Evolutionary conservation across 1,140 invertebrate genomes (phyloP), one percentile per base, ranked within the genome.

Genomic region (Diachasma alloeum): DNA sequence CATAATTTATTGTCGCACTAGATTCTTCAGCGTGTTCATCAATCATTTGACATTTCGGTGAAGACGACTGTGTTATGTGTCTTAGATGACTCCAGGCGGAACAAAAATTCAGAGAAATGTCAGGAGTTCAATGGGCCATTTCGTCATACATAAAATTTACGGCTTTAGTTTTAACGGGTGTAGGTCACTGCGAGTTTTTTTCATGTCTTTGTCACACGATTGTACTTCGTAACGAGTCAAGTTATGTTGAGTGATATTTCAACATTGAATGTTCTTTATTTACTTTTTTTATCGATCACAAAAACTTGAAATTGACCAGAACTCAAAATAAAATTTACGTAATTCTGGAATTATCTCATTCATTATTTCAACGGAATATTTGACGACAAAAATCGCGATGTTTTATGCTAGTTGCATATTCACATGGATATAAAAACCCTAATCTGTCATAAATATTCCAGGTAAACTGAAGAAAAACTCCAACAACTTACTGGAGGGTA

Each of bases 381-480:
- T 31, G 2, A 31, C 6, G 31, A 3, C 6, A 31, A 2, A 31
- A 31, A 31, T 31, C 31, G 31, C 2, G 31, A 6, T 2, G 31
- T 31, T 26, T 63, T 26, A 10, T 15, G 59, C 3, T 26, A 63
- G 4, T 63, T 63, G 10, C 15, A 63, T 19, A 63, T 63, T 63
- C 24, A 10, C 19, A 63, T 26, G 19, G 11, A 31, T 63, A 63
- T 13, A 22, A 63, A 63, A 63, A 63, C 4, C 4, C 15, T 63
- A 63, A 63, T 31, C 22, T 11, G 24, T 24, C 59, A 15, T 63
- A 31, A 63, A 63, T 63, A 59, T 83, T 83, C 85, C 82, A 90
- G 88, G 87, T 63, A 90, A 89, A 78, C 75, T 85, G 26, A 86
- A 83, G 71, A 87, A 90, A 74, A 89, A 88, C 78, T 83, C 83